Evolutionary conservation across 2,113 vertebrate species (phyloP).

Genomic region (Anolis carolinensis): DNA sequence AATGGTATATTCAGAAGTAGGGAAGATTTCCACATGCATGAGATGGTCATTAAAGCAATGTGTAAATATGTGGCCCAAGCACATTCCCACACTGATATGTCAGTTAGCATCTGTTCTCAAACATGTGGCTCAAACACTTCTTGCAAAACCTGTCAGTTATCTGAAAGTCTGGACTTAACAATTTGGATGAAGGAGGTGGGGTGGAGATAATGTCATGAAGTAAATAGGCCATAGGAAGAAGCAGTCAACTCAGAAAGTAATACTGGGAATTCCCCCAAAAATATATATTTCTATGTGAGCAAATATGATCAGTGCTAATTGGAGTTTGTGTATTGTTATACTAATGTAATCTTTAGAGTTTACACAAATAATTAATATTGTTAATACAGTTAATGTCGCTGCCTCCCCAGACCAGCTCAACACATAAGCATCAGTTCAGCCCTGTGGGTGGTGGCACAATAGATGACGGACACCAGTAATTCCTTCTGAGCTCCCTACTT

Average conservation of each 20-base stretch:
- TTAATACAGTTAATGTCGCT: too few species aligned
- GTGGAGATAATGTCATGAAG: background rate
- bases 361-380: background rate
- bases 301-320: background rate
- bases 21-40: background rate
- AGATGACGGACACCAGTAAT: too few species aligned
- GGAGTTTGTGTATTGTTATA: background rate
- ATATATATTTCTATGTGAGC: background rate
- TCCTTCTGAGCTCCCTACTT: too few species aligned
- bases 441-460: too few species aligned
- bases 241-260: background rate
- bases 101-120: background rate
- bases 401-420: too few species aligned
- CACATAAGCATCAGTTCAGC: too few species aligned
- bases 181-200: background rate
- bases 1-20: slow-evolving; percentile 13
- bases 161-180: fast-evolving
- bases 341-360: background rate
- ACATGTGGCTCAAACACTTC: fast-evolving
- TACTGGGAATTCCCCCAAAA: slow-evolving; percentile 17
- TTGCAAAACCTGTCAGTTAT: background rate
- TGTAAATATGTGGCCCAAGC: background rate
- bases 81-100: too few species aligned
- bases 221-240: background rate
- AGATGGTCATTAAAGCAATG: slow-evolving; percentile 19